These are phyloP conservation scores for Nowickia ferox DNA, from an alignment of 2,888 invertebrate species.

Conservation along the genomic window DNA sequence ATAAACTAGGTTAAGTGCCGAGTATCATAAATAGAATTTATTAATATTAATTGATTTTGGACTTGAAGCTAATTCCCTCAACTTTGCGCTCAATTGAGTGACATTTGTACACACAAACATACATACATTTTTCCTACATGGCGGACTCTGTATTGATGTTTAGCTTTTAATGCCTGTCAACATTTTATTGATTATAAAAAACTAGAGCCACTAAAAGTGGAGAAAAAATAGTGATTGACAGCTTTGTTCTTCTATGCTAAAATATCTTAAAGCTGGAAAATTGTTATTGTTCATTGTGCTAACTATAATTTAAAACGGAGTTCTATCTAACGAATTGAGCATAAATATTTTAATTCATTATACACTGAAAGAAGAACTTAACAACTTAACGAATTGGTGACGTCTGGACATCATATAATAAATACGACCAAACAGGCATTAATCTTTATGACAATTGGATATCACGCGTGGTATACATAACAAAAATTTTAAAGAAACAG, in stretches of 20 bases:
- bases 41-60: conserved; percentile 80
- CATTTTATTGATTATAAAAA: conserved; percentile 47
- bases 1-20: conserved; percentile 78
- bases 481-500: too few species aligned
- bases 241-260: not conserved
- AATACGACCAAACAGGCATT: too few species aligned
- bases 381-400: too few species aligned
- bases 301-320: not conserved
- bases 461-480: too few species aligned
- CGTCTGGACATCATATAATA: too few species aligned
- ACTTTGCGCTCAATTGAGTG: not conserved
- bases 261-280: not conserved
- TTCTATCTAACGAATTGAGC: not conserved
- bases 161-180: conserved; percentile 18
- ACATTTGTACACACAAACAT: not conserved
- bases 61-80: conserved; percentile 62
- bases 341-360: not conserved
- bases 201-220: conserved; percentile 30
- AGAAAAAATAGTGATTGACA: conserved; percentile 58
- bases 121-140: not conserved
- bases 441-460: too few species aligned
- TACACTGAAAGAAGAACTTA: too few species aligned
- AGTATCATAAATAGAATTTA: conserved; percentile 81
- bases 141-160: not conserved
- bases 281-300: not conserved